Evolutionary conservation across 2,797 vertebrate species (phyloP), one percentile per base, ranked within the genome.

Genomic region (Crypturellus tataupa): DNA sequence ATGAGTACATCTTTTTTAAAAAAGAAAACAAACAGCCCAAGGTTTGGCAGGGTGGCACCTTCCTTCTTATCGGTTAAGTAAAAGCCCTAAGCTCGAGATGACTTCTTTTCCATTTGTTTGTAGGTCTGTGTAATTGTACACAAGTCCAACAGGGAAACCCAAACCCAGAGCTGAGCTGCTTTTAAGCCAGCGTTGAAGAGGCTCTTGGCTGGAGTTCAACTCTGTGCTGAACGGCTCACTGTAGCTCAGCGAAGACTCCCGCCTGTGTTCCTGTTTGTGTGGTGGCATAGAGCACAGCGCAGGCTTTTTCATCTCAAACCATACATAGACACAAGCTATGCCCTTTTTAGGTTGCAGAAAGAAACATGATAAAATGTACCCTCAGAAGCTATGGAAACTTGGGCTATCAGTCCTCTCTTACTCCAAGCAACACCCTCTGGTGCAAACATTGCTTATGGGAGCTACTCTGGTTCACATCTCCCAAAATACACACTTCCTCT

Each of bases 221-320:
- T 93, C 90, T 95, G 94, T 95, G 88, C 96, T 83, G 87, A 97
- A 90, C 94, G 96, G 94, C 90, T 97, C 91, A 90, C 91, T 96
- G 84, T 75, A 89, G 88, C 80, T 89, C 68, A 70, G 78, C 96
- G 95, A 97, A 96, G 83, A 77, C 80, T 93, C 87, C 58, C 70
- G 95, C 90, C 95, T 96, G 85, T 94, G 78, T 95, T 95, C 91
- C 80, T 97, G 85, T 94, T 97, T 96, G 86, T 95, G 72, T 39
- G 87, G 69, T 93, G 56, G 81, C 95, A 90, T 59, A 87, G 65
- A 91, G 62, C 69, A 91, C 92, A 90, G 93, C 96, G 94, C 85
- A 92, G 76, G 79, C 87, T 85, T 97, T 97, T 97, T 96, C 84
- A 80, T 92, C 97, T 94, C 84, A 93, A 97, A 94, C 89, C 88